Base-by-base conservation (phyloP, 2,113 vertebrate species). In the Epinephelus cyanopodus region DNA sequence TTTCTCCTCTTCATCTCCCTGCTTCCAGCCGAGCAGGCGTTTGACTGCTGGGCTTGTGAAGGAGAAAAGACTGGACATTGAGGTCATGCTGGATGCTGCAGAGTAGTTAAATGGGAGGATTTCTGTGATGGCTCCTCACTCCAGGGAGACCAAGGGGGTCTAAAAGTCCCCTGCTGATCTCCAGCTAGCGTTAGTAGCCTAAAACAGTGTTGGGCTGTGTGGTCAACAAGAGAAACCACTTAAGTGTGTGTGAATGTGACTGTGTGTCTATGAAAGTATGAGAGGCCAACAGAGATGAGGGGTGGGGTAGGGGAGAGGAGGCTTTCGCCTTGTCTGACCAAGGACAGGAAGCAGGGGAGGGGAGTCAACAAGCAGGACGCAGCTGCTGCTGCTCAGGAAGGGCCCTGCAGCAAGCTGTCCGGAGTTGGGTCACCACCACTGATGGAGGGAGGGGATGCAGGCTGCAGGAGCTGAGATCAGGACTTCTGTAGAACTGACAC, bases 11-110 rank as follows among this genome's bases (percentile, higher is more conserved):
- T 99, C 98, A 60, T 99, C 98, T 62, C 98, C 98, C 96, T 99
- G 98, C 89, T 99, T 99, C 98, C 98, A 99, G 91, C 98, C 98
- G 80, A 99, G 97, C 80, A 99, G 95, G 56, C 98, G 97, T 91
- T 99, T 99, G 83, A 99, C 98, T 63, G 98, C 98, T 76, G 98
- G 98, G 95, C 98, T 99, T 90, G 98, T 99, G 96, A 99, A 99
- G 84, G 98, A 99, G 94, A 99, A 99, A 92, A 99, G 96, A 95
- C 98, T 99, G 93, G 98, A 98, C 98, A 99, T 99, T 61, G 96
- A 94, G 83, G 96, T 96, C 95, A 95, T 96, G 83, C 85, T 91
- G 77, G 17, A 76, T 53, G 74, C 54, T 63, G 79, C 50, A 61
- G 77, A 64, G 77, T 25, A 60, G 56, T 25, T 52, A 67, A 71